Percentiles rank a stretch among this genome's conserved stretches.
Evolutionary conservation across 2,797 vertebrate genomes (phyloP).

Genomic region (Cynopterus sphinx): DNA sequence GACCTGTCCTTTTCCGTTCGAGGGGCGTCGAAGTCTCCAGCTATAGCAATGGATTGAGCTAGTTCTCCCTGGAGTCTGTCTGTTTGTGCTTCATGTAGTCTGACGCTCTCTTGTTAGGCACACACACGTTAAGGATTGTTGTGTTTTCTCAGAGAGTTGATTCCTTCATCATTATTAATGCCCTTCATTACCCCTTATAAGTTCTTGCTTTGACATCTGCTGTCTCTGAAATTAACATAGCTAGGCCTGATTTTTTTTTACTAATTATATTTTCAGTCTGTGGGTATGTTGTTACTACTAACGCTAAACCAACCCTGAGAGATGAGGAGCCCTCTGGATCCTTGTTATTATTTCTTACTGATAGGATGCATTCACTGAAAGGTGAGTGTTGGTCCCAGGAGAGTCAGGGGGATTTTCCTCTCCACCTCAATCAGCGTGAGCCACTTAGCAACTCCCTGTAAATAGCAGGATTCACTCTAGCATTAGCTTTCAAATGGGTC

Average conservation of each 20-base stretch:
- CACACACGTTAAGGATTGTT: not conserved
- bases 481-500: not conserved
- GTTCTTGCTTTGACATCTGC: not conserved
- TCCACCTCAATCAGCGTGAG: not conserved
- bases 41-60: not conserved
- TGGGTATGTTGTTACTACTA: not conserved
- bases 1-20: not conserved
- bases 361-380: not conserved
- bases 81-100: not conserved
- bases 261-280: not conserved
- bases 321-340: not conserved
- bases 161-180: not conserved
- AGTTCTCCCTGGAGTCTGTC: not conserved
- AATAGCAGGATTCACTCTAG: not conserved
- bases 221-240: not conserved
- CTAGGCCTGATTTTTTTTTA: not conserved
- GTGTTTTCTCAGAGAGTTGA: not conserved
- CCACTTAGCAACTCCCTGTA: not conserved
- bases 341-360: not conserved
- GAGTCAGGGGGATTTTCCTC: not conserved
- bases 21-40: not conserved
- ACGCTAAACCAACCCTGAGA: not conserved
- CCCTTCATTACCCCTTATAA: not conserved
- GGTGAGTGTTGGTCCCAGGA: not conserved
- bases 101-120: not conserved